Base-by-base conservation (phyloP, 2,113 vertebrate genomes). In the Phoxinus phoxinus region DNA sequence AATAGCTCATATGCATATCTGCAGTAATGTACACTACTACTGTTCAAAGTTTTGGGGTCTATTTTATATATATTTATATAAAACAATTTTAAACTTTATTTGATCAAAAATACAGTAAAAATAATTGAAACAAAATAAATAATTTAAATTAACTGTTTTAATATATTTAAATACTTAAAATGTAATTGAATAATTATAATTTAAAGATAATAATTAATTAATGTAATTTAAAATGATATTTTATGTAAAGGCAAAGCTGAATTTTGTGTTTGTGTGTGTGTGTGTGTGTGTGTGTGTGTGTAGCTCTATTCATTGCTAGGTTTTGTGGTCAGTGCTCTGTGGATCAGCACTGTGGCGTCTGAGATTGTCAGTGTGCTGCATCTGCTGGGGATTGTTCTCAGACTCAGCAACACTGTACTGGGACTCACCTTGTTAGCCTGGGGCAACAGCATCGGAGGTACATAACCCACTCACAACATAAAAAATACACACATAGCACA, bases 391-490 rank as follows among this genome's bases (percentile, higher is more conserved):
- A 82, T 99, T 71, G 93, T 97, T 88, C 96, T 98, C 89, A 94
- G 91, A 58, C 94, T 99, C 56, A 99, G 98, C 93, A 99, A 97
- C 94, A 99, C 97, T 0, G 96, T 99, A 41, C 93, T 99, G 89
- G 98, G 98, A 2, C 93, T 99, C 84, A 99, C 98, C 0, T 92
- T 99, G 84, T 92, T 99, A 91, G 97, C 98, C 89, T 99, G 98
- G 98, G 98, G 98, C 65, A 99, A 99, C 94, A 99, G 98, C 92
- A 95, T 99, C 0, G 96, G 96, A 2, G 96, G 96, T 97, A 85
- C 9, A 92, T 89, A 91, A 91, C 32, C 10, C 19, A 76, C 56
- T 65, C 3, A 63, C 19, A 41, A 46, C 67, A 25, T 4, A 1
- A 13, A 82, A 32, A 72, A 32, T 23, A 2, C 48, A 53, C 74